Evolutionary conservation across 2,797 vertebrate genomes (phyloP), one percentile per base, ranked within the genome.

Genomic region (Notoglanidium macrostoma): DNA sequence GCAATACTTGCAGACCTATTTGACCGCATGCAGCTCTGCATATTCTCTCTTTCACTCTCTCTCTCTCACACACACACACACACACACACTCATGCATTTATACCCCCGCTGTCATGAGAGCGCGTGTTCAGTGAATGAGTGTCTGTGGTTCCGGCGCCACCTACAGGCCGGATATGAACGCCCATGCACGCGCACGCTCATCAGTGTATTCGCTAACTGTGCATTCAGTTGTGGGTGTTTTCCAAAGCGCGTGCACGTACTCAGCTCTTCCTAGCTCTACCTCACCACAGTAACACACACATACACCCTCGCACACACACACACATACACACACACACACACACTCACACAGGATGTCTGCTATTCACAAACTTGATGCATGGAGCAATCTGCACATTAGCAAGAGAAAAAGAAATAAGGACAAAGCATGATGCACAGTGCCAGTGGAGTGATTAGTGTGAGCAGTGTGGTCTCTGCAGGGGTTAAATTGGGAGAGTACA

Each of bases 61-160:
- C 57, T 19, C 55, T 21, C 65, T 5, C 54, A 17, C 54, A 19
- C 32, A 9, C 32, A 19, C 67, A 21, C 67, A 21, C 70, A 40
- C 67, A 40, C 67, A 8, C 32, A 9, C 21, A 49, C 4, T 0
- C 70, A 14, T 8, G n/a, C 26, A 19, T 15, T 15, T 32, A 14
- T 19, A 32, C 11, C 5, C 35, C 72, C 15, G 15, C 32, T 32
- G n/a, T 32, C 29, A 14, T 17, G n/a, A 11, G 19, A 74, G 73
- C 26, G 72, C 26, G 12, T 14, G n/a, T 32, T 17, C 73, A 15
- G 46, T 29, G 15, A 54, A 29, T 9, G n/a, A 77, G n/a, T 55
- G n/a, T 54, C 51, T 55, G 51, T 77, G 51, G n/a, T 32, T 77
- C 74, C 74, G 51, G 74, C 74, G 74, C 74, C 74, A 29, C 74